Evolutionary conservation across 2,797 vertebrate species (phyloP).

Genomic region (Lutjanus argentimaculatus): DNA sequence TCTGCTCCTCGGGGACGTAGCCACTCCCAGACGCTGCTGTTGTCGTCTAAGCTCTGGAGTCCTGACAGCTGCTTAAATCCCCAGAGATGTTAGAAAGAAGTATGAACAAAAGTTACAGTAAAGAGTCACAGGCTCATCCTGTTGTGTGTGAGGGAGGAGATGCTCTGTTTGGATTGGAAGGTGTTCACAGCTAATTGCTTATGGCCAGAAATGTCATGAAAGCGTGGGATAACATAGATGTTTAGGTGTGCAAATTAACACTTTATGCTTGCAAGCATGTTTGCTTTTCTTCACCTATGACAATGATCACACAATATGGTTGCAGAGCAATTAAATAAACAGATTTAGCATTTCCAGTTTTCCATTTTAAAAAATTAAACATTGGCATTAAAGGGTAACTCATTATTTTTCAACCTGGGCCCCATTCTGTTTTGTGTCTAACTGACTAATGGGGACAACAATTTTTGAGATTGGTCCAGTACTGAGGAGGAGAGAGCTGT

Average conservation of each 20-base stretch:
- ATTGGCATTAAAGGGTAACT: too few species aligned
- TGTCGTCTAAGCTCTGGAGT: slow-evolving; percentile 72
- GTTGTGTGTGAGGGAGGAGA: slow-evolving; percentile 23
- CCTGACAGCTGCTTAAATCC: slow-evolving; percentile 77
- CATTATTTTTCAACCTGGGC: too few species aligned
- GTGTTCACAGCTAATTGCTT: slow-evolving; percentile 48
- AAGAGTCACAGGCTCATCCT: slow-evolving; percentile 56
- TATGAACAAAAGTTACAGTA: slow-evolving; percentile 66
- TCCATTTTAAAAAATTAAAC: not conserved
- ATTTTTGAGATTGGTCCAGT: too few species aligned
- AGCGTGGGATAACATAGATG: not conserved
- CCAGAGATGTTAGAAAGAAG: slow-evolving; percentile 60
- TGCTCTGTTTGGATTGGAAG: slow-evolving; percentile 24
- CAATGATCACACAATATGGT: not conserved
- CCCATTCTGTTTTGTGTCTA: too few species aligned
- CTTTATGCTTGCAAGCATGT: not conserved
- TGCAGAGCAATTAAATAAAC: not conserved
- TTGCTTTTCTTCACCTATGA: not conserved
- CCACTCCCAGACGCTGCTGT: slow-evolving; percentile 75
- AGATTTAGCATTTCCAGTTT: not conserved
- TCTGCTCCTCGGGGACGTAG: slow-evolving; percentile 70
- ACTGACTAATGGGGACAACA: too few species aligned
- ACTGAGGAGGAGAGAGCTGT: too few species aligned
- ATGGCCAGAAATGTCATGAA: slow-evolving; percentile 4
- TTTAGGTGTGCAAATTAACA: not conserved